A percentile compares a stretch with the other conserved stretches of the same genome.
phyloP scores from a whole-genome alignment of 2,113 vertebrate species.

The Mesocricetus auratus region DNA sequence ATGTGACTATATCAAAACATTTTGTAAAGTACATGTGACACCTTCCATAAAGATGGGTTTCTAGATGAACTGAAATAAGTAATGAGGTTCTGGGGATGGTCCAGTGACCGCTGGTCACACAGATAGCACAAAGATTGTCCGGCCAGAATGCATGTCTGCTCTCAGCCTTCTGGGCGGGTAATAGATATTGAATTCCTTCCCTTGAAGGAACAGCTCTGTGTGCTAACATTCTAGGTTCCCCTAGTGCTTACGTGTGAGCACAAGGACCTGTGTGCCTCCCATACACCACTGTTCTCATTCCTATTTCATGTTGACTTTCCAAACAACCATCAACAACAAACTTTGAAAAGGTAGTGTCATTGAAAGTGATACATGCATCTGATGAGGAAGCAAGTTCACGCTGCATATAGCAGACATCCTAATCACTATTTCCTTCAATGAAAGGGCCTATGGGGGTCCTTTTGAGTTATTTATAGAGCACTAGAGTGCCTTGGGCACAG shows the following conservation, averaged over 20 bases:
- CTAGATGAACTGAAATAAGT: not conserved
- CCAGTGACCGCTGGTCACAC: not conserved
- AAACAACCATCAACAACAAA: not conserved
- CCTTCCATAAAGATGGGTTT: not conserved
- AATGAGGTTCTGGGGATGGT: not conserved
- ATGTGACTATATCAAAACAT: not conserved
- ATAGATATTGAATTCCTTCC: not conserved
- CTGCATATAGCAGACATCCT: not conserved
- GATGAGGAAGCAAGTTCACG: conserved; percentile 16
- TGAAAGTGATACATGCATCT: not conserved
- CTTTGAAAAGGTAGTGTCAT: not conserved
- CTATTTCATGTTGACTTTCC: not conserved
- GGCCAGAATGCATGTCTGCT: not conserved
- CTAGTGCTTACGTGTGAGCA: not conserved
- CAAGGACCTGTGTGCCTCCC: not conserved
- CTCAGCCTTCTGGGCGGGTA: not conserved
- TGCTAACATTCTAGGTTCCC: not conserved
- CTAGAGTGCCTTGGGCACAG: not conserved
- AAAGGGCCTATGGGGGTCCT: not conserved
- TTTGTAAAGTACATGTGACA: not conserved
- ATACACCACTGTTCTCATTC: not conserved
- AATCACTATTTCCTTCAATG: not conserved
- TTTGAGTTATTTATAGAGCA: not conserved
- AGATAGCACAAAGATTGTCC: not conserved
- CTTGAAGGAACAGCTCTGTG: not conserved